phyloP scores from a whole-genome alignment of 2,888 invertebrate genomes.

The Gastracanthus pulcherrimus region DNA sequence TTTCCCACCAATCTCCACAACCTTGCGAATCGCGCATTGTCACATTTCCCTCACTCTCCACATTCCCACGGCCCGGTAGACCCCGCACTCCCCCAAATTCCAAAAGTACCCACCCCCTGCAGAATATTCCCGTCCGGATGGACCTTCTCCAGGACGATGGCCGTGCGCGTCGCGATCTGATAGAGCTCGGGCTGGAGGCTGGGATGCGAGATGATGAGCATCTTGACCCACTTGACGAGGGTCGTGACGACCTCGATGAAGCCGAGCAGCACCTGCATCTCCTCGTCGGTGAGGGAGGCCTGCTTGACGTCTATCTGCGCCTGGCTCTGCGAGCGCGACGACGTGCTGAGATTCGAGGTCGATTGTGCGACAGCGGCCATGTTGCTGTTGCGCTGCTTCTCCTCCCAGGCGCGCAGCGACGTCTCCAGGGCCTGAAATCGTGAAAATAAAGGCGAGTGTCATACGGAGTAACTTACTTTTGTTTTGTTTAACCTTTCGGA shows the following conservation, averaged over 20 bases:
- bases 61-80: too few relatives aligned
- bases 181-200: conserved; percentile 86
- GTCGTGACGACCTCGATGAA: conserved; percentile 91
- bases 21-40: too few relatives aligned
- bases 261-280: conserved; percentile 85
- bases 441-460: too few relatives aligned
- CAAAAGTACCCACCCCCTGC: conserved; percentile 81
- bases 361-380: conserved; percentile 72
- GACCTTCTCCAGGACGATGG: conserved; percentile 84
- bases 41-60: too few relatives aligned
- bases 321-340: conserved; percentile 64
- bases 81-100: too few relatives aligned
- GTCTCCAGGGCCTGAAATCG: conserved; percentile 86
- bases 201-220: conserved; percentile 84
- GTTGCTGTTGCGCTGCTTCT: conserved; percentile 84
- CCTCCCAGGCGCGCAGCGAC: conserved; percentile 92
- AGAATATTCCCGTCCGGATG: conserved; percentile 90
- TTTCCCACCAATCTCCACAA: too few relatives aligned
- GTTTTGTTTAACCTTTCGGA: too few relatives aligned
- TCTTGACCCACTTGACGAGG: conserved; percentile 90
- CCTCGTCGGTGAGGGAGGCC: conserved; percentile 81
- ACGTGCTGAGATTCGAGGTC: conserved; percentile 68
- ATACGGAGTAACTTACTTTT: too few relatives aligned
- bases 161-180: conserved; percentile 85
- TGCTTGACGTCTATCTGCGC: conserved; percentile 79